Conservation (phyloP, 1,140 invertebrate genomes). For the Microplitis demolitor region DNA sequence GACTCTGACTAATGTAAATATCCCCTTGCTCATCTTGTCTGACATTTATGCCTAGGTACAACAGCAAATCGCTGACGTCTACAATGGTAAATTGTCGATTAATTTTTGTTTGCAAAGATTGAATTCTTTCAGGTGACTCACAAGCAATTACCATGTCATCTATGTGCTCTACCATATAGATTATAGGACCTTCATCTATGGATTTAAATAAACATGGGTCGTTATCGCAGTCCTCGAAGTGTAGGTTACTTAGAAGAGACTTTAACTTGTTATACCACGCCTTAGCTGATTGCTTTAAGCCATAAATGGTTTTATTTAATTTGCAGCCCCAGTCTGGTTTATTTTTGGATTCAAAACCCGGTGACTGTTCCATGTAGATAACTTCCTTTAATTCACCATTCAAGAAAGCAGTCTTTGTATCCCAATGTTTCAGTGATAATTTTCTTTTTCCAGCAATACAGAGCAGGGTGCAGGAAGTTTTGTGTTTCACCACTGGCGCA, state of each 20-base stretch:
- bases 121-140: too few species aligned
- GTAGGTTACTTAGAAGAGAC: neutral
- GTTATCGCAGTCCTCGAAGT: neutral
- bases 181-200: neutral
- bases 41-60: too few species aligned
- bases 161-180: neutral
- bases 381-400: neutral
- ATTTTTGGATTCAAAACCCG: neutral
- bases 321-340: conserved; percentile 33
- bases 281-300: conserved; percentile 44
- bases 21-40: too few species aligned
- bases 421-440: neutral
- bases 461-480: neutral
- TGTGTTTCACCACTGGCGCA: neutral
- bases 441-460: neutral
- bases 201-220: neutral
- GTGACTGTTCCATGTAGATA: neutral
- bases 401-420: neutral
- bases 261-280: conserved; percentile 40
- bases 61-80: too few species aligned
- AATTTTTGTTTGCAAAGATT: too few species aligned
- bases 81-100: too few species aligned
- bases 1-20: too few species aligned
- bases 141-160: neutral
- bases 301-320: conserved; percentile 46